phyloP scores from a whole-genome alignment of 1,140 invertebrate species.

The Bombyx mori region ASM3026992v2 NC_085128.1:16087001-16087500 shows the following conservation, averaged over 20 bases:
- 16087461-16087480: constrained; percentile 13
- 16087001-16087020: constrained; percentile 70
- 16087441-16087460: constrained; percentile 25
- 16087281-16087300: constrained; percentile 74
- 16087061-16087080: constrained; percentile 68
- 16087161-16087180: constrained; percentile 65
- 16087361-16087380: constrained; percentile 33
- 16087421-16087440: constrained; percentile 21
- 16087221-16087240: constrained; percentile 75
- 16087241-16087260: constrained; percentile 70
- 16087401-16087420: constrained; percentile 53
- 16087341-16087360: constrained; percentile 35
- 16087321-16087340: constrained; percentile 50
- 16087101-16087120: constrained; percentile 73
- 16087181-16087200: constrained; percentile 70
- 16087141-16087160: constrained; percentile 66
- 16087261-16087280: constrained; percentile 74
- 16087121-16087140: constrained; percentile 71
- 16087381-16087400: constrained; percentile 37
- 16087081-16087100: constrained; percentile 52
- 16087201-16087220: constrained; percentile 74
- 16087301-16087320: constrained; percentile 68
- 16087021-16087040: constrained; percentile 72
- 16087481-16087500: background rate
- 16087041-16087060: constrained; percentile 75